These are phyloP conservation scores for Venustoraphidia nigricollis DNA, from an alignment of 2,888 invertebrate species.

Conservation along the genomic window DNA sequence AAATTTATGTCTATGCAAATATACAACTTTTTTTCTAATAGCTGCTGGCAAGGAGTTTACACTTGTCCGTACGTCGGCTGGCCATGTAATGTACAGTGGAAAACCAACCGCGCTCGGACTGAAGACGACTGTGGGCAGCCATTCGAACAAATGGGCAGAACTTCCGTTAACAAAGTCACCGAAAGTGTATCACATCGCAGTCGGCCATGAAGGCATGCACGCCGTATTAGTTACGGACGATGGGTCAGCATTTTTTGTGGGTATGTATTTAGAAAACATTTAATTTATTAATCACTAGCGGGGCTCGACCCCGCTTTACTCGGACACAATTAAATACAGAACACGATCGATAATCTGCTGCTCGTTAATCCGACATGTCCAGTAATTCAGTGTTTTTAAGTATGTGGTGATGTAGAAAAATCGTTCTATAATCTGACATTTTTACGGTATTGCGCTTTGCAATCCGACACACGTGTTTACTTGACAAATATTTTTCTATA, in stretches of 20 bases:
- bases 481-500: too few species aligned
- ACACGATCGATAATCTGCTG: too few species aligned
- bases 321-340: too few species aligned
- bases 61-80: constrained; percentile 65
- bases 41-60: constrained; percentile 85
- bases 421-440: too few species aligned
- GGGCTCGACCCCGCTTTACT: too few species aligned
- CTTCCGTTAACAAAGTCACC: constrained; percentile 52
- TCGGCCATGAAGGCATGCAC: constrained; percentile 90
- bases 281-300: too few species aligned
- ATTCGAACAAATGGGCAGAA: constrained; percentile 43
- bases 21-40: background rate
- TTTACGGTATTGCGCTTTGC: too few species aligned
- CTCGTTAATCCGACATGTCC: too few species aligned
- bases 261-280: constrained; percentile 18
- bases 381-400: too few species aligned
- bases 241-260: constrained; percentile 73
- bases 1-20: too few species aligned
- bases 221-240: constrained; percentile 83
- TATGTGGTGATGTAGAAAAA: too few species aligned
- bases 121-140: constrained; percentile 40
- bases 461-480: too few species aligned
- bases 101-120: constrained; percentile 76
- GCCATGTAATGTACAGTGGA: constrained; percentile 77
- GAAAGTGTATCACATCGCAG: constrained; percentile 60